Percentiles rank a stretch among this genome's conserved stretches.
Conservation (phyloP, 2,113 vertebrate species). For the Tor tambroides region DNA sequence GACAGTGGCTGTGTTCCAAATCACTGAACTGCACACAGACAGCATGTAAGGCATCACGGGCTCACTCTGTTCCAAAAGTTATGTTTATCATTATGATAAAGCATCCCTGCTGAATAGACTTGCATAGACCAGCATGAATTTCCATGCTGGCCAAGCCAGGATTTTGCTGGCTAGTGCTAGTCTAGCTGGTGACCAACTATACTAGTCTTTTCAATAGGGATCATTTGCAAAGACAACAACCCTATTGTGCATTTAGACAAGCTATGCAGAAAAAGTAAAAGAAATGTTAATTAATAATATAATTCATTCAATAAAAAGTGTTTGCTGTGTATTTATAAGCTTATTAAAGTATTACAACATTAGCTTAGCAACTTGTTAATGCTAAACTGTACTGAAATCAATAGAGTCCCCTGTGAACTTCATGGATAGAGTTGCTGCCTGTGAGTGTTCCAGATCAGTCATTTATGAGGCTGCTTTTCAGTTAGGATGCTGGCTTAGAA, state of each 20-base stretch:
- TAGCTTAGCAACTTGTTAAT: not conserved
- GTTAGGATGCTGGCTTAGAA: not conserved
- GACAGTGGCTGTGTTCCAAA: not conserved
- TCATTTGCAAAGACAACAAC: not conserved
- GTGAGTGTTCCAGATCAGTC: slow-evolving; percentile 20
- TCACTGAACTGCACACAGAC: not conserved
- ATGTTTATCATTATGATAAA: not conserved
- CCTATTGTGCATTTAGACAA: not conserved
- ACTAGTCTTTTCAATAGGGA: not conserved
- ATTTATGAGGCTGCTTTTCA: slow-evolving; percentile 1
- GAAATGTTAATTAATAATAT: not conserved
- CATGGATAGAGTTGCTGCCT: not conserved
- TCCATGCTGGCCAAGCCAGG: not conserved
- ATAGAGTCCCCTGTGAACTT: not conserved
- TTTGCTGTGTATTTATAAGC: not conserved
- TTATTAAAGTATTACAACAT: not conserved
- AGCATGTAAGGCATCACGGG: not conserved
- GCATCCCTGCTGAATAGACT: not conserved
- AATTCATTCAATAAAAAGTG: not conserved
- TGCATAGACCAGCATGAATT: not conserved
- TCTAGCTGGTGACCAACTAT: not conserved
- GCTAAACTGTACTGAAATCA: not conserved
- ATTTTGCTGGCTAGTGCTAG: not conserved
- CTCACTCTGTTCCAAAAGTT: not conserved
- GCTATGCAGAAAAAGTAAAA: not conserved